Evolutionary conservation across 2,113 vertebrate species (phyloP).

Genomic region (Puntigrus tetrazona): DNA sequence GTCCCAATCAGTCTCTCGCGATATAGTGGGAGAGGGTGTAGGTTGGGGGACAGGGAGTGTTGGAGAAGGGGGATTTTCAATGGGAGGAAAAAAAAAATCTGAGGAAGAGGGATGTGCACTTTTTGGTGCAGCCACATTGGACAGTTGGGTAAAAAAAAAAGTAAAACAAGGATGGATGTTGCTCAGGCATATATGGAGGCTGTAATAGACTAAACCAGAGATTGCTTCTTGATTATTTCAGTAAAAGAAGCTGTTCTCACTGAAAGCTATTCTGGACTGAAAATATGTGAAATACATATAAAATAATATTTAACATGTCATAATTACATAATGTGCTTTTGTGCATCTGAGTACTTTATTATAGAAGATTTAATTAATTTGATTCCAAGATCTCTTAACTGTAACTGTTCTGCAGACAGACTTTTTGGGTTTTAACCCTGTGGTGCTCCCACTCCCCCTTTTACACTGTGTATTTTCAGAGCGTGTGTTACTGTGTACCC

Average conservation of each 20-base stretch:
- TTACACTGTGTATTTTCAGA: conserved; percentile 8
- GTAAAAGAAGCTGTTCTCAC: not conserved
- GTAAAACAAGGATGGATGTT: not conserved
- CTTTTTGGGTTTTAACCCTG: not conserved
- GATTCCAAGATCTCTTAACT: not conserved
- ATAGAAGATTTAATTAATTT: not conserved
- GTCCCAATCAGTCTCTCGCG: conserved; percentile 59
- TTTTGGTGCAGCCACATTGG: conserved; percentile 2
- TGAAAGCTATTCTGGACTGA: not conserved
- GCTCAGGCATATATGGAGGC: not conserved
- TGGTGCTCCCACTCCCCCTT: conserved; percentile 3
- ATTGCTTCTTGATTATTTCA: not conserved
- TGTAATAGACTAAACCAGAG: not conserved
- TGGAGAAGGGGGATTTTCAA: conserved; percentile 52
- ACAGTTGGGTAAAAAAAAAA: not conserved
- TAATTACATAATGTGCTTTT: not conserved
- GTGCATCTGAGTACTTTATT: not conserved
- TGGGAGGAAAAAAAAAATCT: conserved; percentile 36
- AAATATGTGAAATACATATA: not conserved
- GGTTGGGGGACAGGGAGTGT: conserved; percentile 52
- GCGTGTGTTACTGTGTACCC: conserved; percentile 33
- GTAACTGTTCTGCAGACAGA: not conserved
- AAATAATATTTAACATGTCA: not conserved
- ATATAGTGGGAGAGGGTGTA: conserved; percentile 58
- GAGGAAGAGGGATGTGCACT: conserved; percentile 6